A percentile compares a stretch with the other conserved stretches of the same genome.
These are phyloP conservation scores for Manacus vitellinus DNA, from an alignment of 2,113 vertebrate genomes.

Conservation along the genomic window DNA sequence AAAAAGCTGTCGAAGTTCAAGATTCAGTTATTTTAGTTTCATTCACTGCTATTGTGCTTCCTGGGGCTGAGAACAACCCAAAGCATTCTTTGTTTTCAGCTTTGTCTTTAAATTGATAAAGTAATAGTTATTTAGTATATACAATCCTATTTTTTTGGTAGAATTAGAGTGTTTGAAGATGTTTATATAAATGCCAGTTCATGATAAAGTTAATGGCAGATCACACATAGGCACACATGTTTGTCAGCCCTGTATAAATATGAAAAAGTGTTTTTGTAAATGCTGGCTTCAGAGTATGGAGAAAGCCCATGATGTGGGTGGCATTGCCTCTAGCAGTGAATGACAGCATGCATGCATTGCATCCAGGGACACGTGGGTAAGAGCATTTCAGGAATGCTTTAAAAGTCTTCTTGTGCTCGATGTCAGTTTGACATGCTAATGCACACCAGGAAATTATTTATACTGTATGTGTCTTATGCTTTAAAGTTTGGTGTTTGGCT, in stretches of 20 bases:
- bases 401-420: not conserved
- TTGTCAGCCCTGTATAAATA: not conserved
- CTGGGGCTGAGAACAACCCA: conserved; percentile 4
- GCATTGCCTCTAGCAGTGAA: conserved; percentile 47
- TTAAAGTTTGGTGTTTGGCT: not conserved
- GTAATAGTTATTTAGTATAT: not conserved
- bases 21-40: conserved; percentile 1
- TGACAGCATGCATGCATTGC: conserved; percentile 5
- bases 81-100: not conserved
- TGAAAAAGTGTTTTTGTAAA: not conserved
- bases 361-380: not conserved
- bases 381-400: not conserved
- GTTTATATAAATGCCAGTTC: not conserved
- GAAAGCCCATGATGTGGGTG: not conserved
- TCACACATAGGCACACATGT: not conserved
- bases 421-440: not conserved
- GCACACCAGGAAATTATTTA: not conserved
- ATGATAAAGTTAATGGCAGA: not conserved
- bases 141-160: not conserved
- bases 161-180: not conserved
- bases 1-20: conserved; percentile 28
- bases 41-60: conserved; percentile 52
- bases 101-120: not conserved
- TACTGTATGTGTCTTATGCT: not conserved
- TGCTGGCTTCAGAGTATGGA: not conserved